Percentiles rank a stretch among this genome's conserved stretches.
Conservation (phyloP, 2,113 vertebrate genomes). For the Enhydra lutris region DNA sequence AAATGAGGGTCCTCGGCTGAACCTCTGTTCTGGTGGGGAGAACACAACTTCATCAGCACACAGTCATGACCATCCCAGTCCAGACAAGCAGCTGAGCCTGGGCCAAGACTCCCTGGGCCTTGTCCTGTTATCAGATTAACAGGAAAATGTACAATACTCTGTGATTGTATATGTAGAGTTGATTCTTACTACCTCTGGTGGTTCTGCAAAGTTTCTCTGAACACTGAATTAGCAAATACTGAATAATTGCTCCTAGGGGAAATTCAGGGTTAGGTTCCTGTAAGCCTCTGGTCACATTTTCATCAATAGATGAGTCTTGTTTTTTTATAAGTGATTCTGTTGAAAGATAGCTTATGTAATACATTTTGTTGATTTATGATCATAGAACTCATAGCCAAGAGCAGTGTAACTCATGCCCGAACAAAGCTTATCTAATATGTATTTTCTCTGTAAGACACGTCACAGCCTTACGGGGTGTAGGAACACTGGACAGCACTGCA, state of each 20-base stretch:
- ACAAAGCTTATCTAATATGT: neutral
- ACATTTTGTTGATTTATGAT: neutral
- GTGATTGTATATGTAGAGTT: neutral
- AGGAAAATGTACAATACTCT: neutral
- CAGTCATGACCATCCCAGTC: neutral
- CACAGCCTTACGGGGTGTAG: neutral
- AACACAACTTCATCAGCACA: neutral
- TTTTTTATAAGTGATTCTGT: constrained; percentile 3
- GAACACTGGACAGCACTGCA: neutral
- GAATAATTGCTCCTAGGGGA: neutral
- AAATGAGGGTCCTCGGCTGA: neutral
- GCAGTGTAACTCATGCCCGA: neutral
- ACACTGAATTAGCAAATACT: neutral
- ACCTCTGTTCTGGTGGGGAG: neutral
- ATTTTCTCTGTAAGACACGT: neutral
- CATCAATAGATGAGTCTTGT: neutral
- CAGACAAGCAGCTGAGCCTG: neutral
- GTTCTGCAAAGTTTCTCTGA: neutral
- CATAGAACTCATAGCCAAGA: neutral
- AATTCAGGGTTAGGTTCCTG: neutral
- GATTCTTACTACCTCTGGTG: neutral
- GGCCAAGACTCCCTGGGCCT: neutral
- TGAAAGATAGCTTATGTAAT: neutral
- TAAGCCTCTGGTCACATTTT: neutral
- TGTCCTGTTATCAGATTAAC: neutral